Base-by-base conservation (phyloP, 35 echinoderm and acorn worm species). In the Stichopus chloronotus region DNA sequence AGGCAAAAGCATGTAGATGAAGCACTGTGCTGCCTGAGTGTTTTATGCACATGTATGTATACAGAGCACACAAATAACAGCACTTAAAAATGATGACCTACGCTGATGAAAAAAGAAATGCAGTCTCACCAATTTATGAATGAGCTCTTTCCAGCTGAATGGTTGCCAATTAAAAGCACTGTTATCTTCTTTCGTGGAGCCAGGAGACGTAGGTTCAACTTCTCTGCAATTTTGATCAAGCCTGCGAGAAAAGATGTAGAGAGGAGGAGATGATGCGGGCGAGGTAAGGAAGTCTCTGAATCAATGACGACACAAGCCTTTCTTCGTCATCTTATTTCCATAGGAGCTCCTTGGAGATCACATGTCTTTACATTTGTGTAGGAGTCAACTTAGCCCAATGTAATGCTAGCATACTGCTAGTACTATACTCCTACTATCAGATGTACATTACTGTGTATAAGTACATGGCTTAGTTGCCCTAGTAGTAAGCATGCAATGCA, bases 131-230 rank as follows among this genome's bases (percentile, higher is more conserved):
- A 99, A 59, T 99, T 99, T 60, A 99, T 99, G 92, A 99, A 99
- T 76, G 97, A 99, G 65, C 97, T 99, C 81, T 99, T 99, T 52
- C 97, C 97, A 68, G 97, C 97, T 71, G 97, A 99, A 68, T 99
- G 97, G 88, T 99, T 99, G 20, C 97, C 97, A 20, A 99, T 99
- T 55, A 99, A 90, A 0, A 99, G 94, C 9, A 99, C 95, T 52
- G 90, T 95, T 80, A 99, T 99, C 94, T 96, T 99, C 84, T 99
- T 99, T 53, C 95, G 91, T 30, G 97, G 97, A 22, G 94, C 95
- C 8, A 99, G 86, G 7, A 99, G 94, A n/a, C 92, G 91, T 1
- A 99, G 92, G 23, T 92, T 93, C 24, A 96, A 94, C 83, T 95
- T 96, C 54, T 94, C 91, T 23, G 95, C 95, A 57, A 99, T 96